A percentile compares a stretch with the other conserved stretches of the same genome.
Conservation (phyloP, 2,888 invertebrate species). For the Parapristionchus giblindavisi region DNA sequence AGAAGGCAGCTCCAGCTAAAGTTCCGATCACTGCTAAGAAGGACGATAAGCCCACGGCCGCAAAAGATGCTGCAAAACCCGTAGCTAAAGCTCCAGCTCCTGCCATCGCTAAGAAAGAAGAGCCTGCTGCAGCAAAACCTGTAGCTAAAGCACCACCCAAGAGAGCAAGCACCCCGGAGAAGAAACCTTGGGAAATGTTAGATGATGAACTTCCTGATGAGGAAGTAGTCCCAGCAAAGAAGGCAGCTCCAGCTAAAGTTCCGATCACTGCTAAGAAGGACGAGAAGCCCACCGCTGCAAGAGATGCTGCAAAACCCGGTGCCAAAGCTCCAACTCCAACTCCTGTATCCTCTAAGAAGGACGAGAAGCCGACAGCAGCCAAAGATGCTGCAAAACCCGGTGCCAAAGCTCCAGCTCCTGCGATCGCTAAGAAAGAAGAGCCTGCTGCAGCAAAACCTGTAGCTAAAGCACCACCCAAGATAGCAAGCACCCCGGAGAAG, state of each 20-base stretch:
- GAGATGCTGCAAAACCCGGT: background rate
- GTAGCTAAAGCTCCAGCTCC: background rate
- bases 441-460: constrained; percentile 11
- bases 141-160: background rate
- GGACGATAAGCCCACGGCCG: constrained; percentile 4
- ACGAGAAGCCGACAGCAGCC: constrained; percentile 9
- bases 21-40: background rate
- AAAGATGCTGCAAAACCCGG: background rate
- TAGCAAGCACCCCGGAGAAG: background rate
- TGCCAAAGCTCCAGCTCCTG: background rate
- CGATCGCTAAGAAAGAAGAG: background rate
- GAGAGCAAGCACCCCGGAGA: background rate
- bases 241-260: constrained; percentile 1
- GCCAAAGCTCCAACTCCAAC: background rate
- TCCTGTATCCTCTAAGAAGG: background rate
- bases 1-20: constrained; percentile 16
- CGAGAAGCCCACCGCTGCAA: background rate
- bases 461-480: background rate
- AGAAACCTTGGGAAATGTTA: constrained; percentile 18
- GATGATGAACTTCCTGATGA: too few species aligned
- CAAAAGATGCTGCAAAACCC: background rate
- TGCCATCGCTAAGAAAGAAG: background rate
- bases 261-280: constrained; percentile 3
- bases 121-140: constrained; percentile 9
- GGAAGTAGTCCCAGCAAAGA: constrained; percentile 4